Evolutionary conservation across 1,140 invertebrate genomes (phyloP).

Genomic region (Nephila pilipes): DNA sequence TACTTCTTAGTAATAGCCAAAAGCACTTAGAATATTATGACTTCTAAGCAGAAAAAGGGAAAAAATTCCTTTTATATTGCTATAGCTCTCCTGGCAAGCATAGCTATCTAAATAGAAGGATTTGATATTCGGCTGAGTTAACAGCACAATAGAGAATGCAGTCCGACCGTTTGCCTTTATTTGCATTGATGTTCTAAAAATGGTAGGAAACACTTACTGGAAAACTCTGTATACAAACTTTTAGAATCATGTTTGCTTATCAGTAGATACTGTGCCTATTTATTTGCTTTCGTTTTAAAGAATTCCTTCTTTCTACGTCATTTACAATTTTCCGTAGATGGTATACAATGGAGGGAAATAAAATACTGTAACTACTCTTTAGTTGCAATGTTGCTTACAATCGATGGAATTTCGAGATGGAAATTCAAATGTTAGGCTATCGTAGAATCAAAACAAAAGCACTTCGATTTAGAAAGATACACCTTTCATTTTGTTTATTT

Average conservation of each 20-base stretch:
- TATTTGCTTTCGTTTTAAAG: slow-evolving; percentile 45
- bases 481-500: not conserved
- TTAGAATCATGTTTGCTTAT: slow-evolving; percentile 49
- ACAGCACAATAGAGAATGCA: slow-evolving; percentile 17
- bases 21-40: slow-evolving; percentile 57
- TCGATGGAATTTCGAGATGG: not conserved
- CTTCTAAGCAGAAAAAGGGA: not conserved
- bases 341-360: slow-evolving; percentile 5
- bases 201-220: slow-evolving; percentile 30
- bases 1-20: slow-evolving; percentile 55
- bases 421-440: not conserved
- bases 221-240: slow-evolving; percentile 20
- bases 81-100: not conserved
- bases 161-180: slow-evolving; percentile 35
- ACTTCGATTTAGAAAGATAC: not conserved
- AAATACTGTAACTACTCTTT: not conserved
- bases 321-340: slow-evolving; percentile 23
- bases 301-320: slow-evolving; percentile 4
- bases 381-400: not conserved
- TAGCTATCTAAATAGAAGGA: slow-evolving; percentile 13
- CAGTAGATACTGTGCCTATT: slow-evolving; percentile 4
- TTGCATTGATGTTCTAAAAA: slow-evolving; percentile 61
- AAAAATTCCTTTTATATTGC: not conserved
- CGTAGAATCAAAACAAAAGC: not conserved
- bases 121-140: slow-evolving; percentile 31